Evolutionary conservation across 2,113 vertebrate species (phyloP).

Genomic region (Haemorhous mexicanus): DNA sequence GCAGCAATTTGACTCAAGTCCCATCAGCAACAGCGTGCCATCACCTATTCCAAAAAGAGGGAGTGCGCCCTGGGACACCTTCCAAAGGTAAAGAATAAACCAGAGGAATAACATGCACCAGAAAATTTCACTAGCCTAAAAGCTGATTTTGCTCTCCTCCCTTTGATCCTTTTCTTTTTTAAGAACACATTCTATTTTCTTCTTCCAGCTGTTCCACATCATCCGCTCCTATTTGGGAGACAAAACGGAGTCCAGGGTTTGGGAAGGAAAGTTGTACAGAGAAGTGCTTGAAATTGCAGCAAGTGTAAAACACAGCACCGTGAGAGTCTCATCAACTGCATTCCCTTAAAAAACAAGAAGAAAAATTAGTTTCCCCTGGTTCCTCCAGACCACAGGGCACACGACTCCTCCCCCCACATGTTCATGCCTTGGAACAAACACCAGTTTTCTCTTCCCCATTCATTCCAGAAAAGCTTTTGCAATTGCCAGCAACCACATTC

Average conservation of each 20-base stretch:
- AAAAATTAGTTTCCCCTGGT: neutral
- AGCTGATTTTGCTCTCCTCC: neutral
- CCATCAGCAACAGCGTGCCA: constrained; percentile 27
- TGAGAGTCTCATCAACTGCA: neutral
- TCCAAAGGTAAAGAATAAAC: neutral
- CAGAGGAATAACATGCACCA: neutral
- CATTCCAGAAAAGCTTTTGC: neutral
- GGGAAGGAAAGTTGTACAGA: neutral
- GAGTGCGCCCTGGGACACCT: neutral
- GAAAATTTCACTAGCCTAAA: constrained; percentile 3
- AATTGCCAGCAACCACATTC: neutral
- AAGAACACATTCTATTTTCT: neutral
- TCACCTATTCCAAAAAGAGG: neutral
- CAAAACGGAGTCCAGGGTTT: neutral
- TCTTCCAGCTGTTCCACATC: neutral
- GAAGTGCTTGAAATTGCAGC: neutral
- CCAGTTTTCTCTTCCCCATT: neutral
- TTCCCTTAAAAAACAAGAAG: neutral
- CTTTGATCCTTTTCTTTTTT: neutral
- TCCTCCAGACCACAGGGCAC: neutral
- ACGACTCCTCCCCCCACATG: neutral
- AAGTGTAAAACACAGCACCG: neutral
- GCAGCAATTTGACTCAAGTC: constrained; percentile 54
- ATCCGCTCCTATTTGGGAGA: neutral
- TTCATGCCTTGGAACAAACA: neutral